phyloP scores from a whole-genome alignment of 2,888 invertebrate genomes.

The Tipula lateralis region DNA sequence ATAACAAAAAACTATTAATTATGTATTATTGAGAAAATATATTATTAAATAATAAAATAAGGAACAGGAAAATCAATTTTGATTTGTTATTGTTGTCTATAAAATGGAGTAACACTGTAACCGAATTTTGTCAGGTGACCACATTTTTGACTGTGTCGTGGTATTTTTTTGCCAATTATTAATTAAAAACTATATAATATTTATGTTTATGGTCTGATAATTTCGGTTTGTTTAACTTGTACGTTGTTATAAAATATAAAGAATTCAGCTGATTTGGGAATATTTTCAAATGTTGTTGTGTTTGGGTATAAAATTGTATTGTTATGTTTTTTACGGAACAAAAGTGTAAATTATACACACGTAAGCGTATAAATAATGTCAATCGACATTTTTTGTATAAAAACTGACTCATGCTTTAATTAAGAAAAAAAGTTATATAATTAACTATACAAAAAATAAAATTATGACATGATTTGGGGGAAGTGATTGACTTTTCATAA shows the following conservation, averaged over 20 bases:
- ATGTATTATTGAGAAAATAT: background rate
- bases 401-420: background rate
- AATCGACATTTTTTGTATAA: background rate
- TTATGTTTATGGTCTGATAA: background rate
- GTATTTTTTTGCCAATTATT: background rate
- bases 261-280: background rate
- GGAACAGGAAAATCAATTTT: background rate
- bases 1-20: background rate
- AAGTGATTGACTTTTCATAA: background rate
- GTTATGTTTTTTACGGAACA: background rate
- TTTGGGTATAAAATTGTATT: background rate
- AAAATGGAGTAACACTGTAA: background rate
- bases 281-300: background rate
- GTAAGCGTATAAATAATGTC: background rate
- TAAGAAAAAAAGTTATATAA: background rate
- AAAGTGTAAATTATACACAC: background rate
- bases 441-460: background rate
- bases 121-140: too few relatives aligned
- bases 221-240: background rate
- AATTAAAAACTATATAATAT: background rate
- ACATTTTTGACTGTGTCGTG: background rate
- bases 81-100: background rate
- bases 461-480: background rate
- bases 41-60: background rate
- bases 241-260: background rate